Evolutionary conservation across 1,140 invertebrate genomes (phyloP), one percentile per base, ranked within the genome.

Genomic region (Macrotrachela quadricornifera): DNA sequence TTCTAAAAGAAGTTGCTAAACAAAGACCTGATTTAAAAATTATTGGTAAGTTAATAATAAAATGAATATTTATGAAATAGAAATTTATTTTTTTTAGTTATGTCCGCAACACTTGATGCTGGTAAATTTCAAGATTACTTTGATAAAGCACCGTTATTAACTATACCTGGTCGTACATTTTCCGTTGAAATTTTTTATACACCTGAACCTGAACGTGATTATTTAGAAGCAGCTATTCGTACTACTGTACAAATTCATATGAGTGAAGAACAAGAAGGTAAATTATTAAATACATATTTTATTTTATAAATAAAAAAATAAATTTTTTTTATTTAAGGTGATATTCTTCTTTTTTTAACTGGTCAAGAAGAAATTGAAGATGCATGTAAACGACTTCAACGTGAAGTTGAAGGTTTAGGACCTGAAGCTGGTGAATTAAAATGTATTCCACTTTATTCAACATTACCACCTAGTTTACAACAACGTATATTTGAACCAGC

Each of bases 171-270:
- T 43, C 72, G 88, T 64, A 91, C 88, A 57, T 82, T 90, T 75
- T 85, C 87, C 16, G 90, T 95, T 3, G 90, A 95, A 72, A 99
- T 99, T 57, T 97, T 96, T 69, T 99, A 97, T 67, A 97, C 94
- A 0, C 91, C 88, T 0, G 90, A 99, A 67, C 90, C 94, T 0
- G 94, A 97, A 72, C 73, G 86, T 37, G 92, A 99, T 65, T 99
- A 99, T 68, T 69, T 99, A 41, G 92, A 99, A 72, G 94, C 94
- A 2, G 88, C 92, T 0, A 96, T 99, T 60, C 75, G 91, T 59
- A 99, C 94, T 3, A 92, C 97, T 1, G 82, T 95, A 55, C 94
- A 99, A 68, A 97, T 99, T 55, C 94, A 99, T 64, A 85, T 97
- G 77, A 96, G 91, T 68, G 92, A 99, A 70, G 88, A 96, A 64